Evolutionary conservation across 2,888 invertebrate genomes (phyloP).

Genomic region (Automeris io): DNA sequence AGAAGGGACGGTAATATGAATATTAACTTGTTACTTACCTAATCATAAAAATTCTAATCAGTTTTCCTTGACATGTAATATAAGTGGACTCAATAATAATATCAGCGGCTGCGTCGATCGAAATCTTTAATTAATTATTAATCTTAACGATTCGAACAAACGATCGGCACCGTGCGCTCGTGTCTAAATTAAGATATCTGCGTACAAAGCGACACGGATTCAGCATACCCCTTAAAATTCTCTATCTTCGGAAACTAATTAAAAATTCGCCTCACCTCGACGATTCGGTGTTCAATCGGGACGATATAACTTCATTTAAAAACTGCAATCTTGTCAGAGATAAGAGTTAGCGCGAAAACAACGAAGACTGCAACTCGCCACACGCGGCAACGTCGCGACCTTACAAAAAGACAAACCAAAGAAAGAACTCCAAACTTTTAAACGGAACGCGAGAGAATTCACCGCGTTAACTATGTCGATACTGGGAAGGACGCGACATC

Average conservation of each 20-base stretch:
- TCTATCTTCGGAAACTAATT: conserved; percentile 76
- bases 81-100: conserved; percentile 34
- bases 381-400: conserved; percentile 57
- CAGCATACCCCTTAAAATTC: conserved; percentile 71
- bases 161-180: conserved; percentile 44
- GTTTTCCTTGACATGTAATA: conserved; percentile 52
- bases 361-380: conserved; percentile 69
- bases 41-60: conserved; percentile 48
- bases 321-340: conserved; percentile 74
- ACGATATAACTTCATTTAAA: conserved; percentile 77
- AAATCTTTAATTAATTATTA: conserved; percentile 61
- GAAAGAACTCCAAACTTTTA: conserved; percentile 64
- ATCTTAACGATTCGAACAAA: conserved; percentile 59
- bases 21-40: no score
- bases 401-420: conserved; percentile 59
- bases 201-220: conserved; percentile 59
- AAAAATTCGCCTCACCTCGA: conserved; percentile 73
- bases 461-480: conserved; percentile 74
- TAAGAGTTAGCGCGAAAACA: conserved; percentile 73
- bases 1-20: no score
- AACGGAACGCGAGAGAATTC: conserved; percentile 73
- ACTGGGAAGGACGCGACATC: conserved; percentile 74
- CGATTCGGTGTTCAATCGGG: conserved; percentile 68
- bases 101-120: conserved; percentile 37
- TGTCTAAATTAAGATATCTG: conserved; percentile 71